phyloP scores from a whole-genome alignment of 1,140 invertebrate species.

The Scaptodrosophila lebanonensis region DNA sequence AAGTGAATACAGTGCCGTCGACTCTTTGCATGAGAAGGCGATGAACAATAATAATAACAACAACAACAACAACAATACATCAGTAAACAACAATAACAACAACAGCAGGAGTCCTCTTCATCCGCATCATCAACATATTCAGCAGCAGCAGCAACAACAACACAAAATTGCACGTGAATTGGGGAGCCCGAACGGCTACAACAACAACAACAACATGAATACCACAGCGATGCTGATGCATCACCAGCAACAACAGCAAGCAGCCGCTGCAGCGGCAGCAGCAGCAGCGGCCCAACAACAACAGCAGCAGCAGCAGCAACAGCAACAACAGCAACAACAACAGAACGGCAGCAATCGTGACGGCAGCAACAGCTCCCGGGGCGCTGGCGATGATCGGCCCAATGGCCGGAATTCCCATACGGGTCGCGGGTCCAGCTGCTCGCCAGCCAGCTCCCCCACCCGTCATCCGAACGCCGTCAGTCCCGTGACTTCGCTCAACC shows the following conservation, averaged over 20 bases:
- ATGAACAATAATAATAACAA: slow-evolving; percentile 78
- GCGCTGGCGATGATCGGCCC: slow-evolving; percentile 60
- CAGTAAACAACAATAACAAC: slow-evolving; percentile 51
- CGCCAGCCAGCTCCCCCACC: slow-evolving; percentile 77
- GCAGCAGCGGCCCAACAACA: slow-evolving; percentile 42
- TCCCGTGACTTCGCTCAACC: slow-evolving; percentile 76
- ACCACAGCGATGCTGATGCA: slow-evolving; percentile 74
- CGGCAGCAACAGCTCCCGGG: slow-evolving; percentile 63
- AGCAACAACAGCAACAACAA: slow-evolving; percentile 58
- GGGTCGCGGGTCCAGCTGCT: slow-evolving; percentile 78
- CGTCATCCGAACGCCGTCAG: slow-evolving; percentile 77
- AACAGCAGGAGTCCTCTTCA: slow-evolving; percentile 42
- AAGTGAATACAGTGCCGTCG: slow-evolving; percentile 81
- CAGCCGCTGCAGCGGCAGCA: slow-evolving; percentile 51
- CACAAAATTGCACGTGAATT: slow-evolving; percentile 47
- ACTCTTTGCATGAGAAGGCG: slow-evolving; percentile 36
- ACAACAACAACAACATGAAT: slow-evolving; percentile 57
- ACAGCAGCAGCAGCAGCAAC: slow-evolving; percentile 47
- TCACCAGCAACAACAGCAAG: slow-evolving; percentile 68
- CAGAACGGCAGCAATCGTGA: slow-evolving; percentile 74
- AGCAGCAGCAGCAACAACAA: slow-evolving; percentile 77
- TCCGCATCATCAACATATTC: slow-evolving; percentile 41
- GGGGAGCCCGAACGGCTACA: slow-evolving; percentile 16
- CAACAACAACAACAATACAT: slow-evolving; percentile 61
- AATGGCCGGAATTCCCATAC: slow-evolving; percentile 65